Evolutionary conservation across 2,888 invertebrate genomes (phyloP).

Genomic region (Aquatica leii): DNA sequence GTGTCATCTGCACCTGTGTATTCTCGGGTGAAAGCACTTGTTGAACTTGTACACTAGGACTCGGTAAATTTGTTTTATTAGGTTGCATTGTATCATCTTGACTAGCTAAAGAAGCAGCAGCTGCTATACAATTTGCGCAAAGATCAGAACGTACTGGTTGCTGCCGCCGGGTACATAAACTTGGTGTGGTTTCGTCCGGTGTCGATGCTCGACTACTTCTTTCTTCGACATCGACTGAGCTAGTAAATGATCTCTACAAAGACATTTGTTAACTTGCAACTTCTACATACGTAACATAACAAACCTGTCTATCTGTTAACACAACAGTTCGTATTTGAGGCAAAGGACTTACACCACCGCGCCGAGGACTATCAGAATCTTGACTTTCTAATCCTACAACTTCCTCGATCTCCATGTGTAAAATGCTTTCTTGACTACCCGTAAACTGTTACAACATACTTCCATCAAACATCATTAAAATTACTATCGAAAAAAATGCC

Average conservation of each 20-base stretch:
- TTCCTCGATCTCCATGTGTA: slow-evolving; percentile 75
- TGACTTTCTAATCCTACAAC: slow-evolving; percentile 55
- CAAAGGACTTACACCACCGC: slow-evolving; percentile 57
- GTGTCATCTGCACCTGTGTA: slow-evolving; percentile 27
- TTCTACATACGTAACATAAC: too few species aligned
- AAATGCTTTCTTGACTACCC: slow-evolving; percentile 84
- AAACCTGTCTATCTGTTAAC: slow-evolving; percentile 55
- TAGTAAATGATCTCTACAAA: slow-evolving; percentile 56
- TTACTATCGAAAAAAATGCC: too few species aligned
- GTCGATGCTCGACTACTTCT: slow-evolving; percentile 71
- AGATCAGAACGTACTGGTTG: slow-evolving; percentile 52
- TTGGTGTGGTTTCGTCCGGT: slow-evolving; percentile 70
- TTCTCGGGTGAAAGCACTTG: slow-evolving; percentile 42
- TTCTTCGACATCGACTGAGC: slow-evolving; percentile 61
- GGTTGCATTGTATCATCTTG: slow-evolving; percentile 22
- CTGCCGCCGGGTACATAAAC: slow-evolving; percentile 54
- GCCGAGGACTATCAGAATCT: slow-evolving; percentile 50
- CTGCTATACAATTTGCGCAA: slow-evolving; percentile 56
- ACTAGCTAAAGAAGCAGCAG: slow-evolving; percentile 41
- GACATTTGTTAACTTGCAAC: not conserved
- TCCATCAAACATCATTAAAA: too few species aligned
- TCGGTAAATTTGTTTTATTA: slow-evolving; percentile 11
- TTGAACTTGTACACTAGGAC: slow-evolving; percentile 11
- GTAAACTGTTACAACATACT: slow-evolving; percentile 69
- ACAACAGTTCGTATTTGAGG: slow-evolving; percentile 59